Percentiles rank a stretch among this genome's conserved stretches.
Evolutionary conservation across 2,113 vertebrate species (phyloP).

Genomic region (Paramormyrops kingsleyae): DNA sequence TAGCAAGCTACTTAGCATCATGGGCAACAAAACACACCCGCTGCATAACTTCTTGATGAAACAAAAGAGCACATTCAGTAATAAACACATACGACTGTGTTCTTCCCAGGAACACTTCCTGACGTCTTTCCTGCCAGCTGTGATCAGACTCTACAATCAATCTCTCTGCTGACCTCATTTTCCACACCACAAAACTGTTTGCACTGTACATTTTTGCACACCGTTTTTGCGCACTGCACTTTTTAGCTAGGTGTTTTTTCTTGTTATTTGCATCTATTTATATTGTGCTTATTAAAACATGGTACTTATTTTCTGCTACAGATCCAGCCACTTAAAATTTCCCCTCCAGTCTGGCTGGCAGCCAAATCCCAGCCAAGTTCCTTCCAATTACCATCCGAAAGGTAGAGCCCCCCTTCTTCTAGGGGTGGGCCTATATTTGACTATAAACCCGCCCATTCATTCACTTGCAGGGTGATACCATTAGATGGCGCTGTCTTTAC

Average conservation of each 20-base stretch:
- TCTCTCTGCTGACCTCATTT: not conserved
- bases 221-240: not conserved
- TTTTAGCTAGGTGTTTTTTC: not conserved
- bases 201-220: not conserved
- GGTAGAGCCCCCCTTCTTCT: too few relatives aligned
- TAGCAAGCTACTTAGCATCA: not conserved
- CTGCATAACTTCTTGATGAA: not conserved
- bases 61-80: not conserved
- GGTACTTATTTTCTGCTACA: not conserved
- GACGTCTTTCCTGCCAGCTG: not conserved
- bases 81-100: not conserved
- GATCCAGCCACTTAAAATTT: too few relatives aligned
- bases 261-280: not conserved
- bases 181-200: not conserved
- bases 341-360: too few relatives aligned
- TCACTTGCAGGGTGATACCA: too few relatives aligned
- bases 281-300: not conserved
- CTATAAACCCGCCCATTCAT: too few relatives aligned
- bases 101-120: not conserved
- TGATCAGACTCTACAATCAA: not conserved
- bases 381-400: too few relatives aligned
- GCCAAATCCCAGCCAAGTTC: too few relatives aligned
- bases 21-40: not conserved
- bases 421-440: too few relatives aligned
- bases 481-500: too few relatives aligned